Evolutionary conservation across 35 echinoderm and acorn worm species (phyloP).

Genomic region (Anneissia japonica): DNA sequence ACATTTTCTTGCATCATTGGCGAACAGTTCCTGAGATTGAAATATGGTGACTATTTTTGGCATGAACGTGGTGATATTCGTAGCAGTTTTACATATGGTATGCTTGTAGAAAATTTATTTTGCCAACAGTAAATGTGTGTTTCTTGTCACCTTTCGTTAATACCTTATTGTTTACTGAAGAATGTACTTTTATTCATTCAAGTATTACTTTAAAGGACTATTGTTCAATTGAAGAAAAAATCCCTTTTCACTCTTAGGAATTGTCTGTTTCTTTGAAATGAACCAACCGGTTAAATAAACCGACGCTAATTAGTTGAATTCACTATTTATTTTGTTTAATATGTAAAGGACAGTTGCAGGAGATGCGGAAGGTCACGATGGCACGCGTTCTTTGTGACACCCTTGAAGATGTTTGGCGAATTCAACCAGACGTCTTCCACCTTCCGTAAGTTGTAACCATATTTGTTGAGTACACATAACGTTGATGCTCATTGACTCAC

Average conservation of each 20-base stretch:
- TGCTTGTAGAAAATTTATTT: too few relatives aligned
- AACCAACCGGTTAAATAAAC: too few relatives aligned
- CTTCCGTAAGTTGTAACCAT: background rate
- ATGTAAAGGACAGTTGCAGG: slow-evolving; percentile 6
- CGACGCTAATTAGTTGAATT: background rate
- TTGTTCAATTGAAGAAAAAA: too few relatives aligned
- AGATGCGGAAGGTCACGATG: slow-evolving; percentile 39
- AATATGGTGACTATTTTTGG: slow-evolving; percentile 41
- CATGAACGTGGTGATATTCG: slow-evolving; percentile 1
- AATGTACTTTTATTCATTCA: too few relatives aligned
- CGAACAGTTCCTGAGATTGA: slow-evolving; percentile 17
- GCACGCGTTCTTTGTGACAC: slow-evolving; percentile 25
- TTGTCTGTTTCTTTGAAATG: too few relatives aligned
- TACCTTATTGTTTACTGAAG: too few relatives aligned
- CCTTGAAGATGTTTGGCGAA: background rate
- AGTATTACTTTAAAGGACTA: too few relatives aligned
- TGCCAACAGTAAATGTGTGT: too few relatives aligned
- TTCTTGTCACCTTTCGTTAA: too few relatives aligned
- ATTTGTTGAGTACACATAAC: too few relatives aligned
- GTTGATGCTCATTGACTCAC: too few relatives aligned
- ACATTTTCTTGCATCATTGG: slow-evolving; percentile 22
- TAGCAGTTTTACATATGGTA: slow-evolving; percentile 12
- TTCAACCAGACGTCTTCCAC: slow-evolving; percentile 31
- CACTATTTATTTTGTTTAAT: background rate
- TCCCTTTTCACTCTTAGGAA: too few relatives aligned